These are phyloP conservation scores for Trichosurus vulpecula DNA, from an alignment of 2,797 vertebrate species.

Conservation along the genomic window DNA sequence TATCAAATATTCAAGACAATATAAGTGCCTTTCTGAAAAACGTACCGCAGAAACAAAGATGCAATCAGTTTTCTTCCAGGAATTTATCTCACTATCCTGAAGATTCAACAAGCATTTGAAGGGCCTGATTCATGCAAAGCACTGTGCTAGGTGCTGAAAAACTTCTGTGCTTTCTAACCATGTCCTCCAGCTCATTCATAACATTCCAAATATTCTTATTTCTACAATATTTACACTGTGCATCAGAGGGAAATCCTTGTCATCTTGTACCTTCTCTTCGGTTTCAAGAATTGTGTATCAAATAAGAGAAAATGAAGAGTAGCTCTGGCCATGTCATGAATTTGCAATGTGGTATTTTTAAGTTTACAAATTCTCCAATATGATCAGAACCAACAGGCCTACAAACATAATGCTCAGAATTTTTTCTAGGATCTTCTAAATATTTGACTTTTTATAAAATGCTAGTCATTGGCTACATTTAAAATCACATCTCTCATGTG, in stretches of 20 bases:
- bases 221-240: not conserved
- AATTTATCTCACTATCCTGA: not conserved
- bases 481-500: not conserved
- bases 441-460: not conserved
- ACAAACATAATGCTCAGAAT: not conserved
- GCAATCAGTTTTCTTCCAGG: not conserved
- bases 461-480: slow-evolving; percentile 17
- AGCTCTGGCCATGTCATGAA: not conserved
- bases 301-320: not conserved
- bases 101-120: not conserved
- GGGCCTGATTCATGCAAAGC: not conserved
- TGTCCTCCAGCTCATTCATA: not conserved
- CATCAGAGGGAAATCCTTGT: not conserved
- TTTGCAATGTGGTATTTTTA: not conserved
- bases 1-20: not conserved
- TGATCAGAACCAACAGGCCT: not conserved
- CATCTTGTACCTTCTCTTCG: not conserved
- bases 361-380: not conserved
- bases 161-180: not conserved
- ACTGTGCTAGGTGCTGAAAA: not conserved
- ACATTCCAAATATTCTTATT: not conserved
- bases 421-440: not conserved
- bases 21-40: not conserved
- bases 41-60: not conserved
- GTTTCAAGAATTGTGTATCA: not conserved